These are phyloP conservation scores for Tautogolabrus adspersus DNA, from an alignment of 2,113 vertebrate genomes.

Conservation along the genomic window DNA sequence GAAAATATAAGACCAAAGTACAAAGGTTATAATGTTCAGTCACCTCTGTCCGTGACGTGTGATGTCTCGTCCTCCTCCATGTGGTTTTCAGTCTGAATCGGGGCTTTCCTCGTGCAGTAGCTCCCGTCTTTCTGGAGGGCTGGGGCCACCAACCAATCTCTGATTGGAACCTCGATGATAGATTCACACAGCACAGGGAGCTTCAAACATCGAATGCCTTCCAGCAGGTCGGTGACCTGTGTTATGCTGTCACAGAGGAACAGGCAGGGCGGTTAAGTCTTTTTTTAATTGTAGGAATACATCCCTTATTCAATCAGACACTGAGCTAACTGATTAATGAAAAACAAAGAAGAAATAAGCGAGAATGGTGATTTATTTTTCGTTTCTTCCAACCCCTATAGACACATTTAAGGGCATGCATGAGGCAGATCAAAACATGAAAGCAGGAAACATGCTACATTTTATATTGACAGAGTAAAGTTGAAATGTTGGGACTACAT, in stretches of 20 bases:
- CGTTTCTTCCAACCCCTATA: too few species aligned
- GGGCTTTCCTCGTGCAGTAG: slow-evolving; percentile 73
- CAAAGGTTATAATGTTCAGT: not conserved
- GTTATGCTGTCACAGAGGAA: slow-evolving; percentile 83
- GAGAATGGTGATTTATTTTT: too few species aligned
- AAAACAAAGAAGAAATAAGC: too few species aligned
- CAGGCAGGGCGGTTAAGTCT: not conserved
- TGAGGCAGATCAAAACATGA: too few species aligned
- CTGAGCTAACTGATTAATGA: too few species aligned
- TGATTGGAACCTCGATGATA: slow-evolving; percentile 86
- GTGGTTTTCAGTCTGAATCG: slow-evolving; percentile 50
- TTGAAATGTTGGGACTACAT: too few species aligned
- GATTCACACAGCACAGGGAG: slow-evolving; percentile 88
- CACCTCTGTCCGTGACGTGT: slow-evolving; percentile 73
- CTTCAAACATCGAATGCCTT: slow-evolving; percentile 82
- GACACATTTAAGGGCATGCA: not conserved
- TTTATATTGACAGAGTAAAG: too few species aligned
- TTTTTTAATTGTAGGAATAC: too few species aligned
- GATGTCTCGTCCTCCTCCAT: slow-evolving; percentile 40
- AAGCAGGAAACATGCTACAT: too few species aligned
- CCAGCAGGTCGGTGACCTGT: slow-evolving; percentile 90
- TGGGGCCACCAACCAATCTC: slow-evolving; percentile 88
- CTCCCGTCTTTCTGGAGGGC: slow-evolving; percentile 84
- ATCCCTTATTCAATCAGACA: too few species aligned
- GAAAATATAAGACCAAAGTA: not conserved